Base-by-base conservation (phyloP, 2,113 vertebrate species). In the Tor tambroides region DNA sequence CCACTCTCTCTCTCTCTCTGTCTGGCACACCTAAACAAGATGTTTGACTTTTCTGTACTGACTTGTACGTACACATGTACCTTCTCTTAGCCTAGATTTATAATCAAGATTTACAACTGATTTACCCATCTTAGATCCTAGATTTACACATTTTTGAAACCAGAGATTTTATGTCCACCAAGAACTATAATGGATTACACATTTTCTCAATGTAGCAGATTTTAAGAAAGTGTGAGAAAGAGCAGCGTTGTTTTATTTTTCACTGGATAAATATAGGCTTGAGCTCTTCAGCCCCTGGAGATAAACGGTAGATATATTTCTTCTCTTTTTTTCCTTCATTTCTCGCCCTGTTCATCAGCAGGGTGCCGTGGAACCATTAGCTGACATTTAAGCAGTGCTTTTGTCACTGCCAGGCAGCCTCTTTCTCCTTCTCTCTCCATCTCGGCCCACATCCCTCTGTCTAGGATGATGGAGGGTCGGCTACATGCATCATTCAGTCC, bases 401-500 rank as follows among this genome's bases (percentile, higher is more conserved):
- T 75, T 90, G 94, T 95, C 92, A 91, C 93, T 93, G 91, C 78
- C 87, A 92, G 72, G 87, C 91, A 92, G 89, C 85, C 83, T 86
- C 79, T 83, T 83, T 91, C 85, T 72, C 78, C 46, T 92, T 95
- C 94, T 93, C 93, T 93, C 93, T 91, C 35, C 69, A 69, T 74
- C 51, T 30, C 95, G 93, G 93, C 91, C 94, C 94, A 92, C 94
- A 94, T 96, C 94, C 94, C 94, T 94, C 93, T 93, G 95, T 96
- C 95, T 94, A 95, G 93, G 91, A 94, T 96, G 96, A 96, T 95
- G 95, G 95, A 96, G 95, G 94, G 92, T 94, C 94, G 92, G 93
- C 94, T 94, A 94, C 95, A 94, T 96, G 95, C 94, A 96, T 96
- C 95, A 95, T 94, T 96, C 95, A 95, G 94, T 91, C 93, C 93